Conservation (phyloP, 2,113 vertebrate genomes). For the Planiliza haematocheilus region DNA sequence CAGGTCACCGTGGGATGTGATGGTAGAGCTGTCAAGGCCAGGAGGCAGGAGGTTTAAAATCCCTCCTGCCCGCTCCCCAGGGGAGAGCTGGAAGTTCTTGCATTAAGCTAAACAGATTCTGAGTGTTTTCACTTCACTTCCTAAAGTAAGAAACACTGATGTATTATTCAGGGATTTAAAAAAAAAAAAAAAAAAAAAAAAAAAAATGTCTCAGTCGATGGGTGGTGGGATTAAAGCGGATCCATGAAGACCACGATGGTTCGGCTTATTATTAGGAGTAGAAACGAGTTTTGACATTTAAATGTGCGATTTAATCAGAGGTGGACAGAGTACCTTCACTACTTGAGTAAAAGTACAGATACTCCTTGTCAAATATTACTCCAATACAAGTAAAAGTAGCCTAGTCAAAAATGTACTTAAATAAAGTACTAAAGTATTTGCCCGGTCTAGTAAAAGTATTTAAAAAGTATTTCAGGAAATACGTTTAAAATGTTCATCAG, state of each 20-base stretch:
- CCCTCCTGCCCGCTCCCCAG: constrained; percentile 57
- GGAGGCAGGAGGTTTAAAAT: constrained; percentile 74
- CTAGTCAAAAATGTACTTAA: too few species aligned
- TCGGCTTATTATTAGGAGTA: neutral
- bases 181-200: too few species aligned
- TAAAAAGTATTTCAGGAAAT: too few species aligned
- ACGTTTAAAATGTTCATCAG: too few species aligned
- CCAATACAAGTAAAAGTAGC: too few species aligned
- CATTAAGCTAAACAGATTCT: constrained; percentile 76
- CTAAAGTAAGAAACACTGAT: constrained; percentile 84
- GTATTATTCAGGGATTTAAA: constrained; percentile 83
- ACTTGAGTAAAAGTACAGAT: too few species aligned
- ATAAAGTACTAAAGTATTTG: too few species aligned
- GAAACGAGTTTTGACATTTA: too few species aligned
- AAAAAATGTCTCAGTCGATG: constrained; percentile 76
- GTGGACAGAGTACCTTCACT: too few species aligned
- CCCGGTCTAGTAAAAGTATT: too few species aligned
- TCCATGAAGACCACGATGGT: neutral
- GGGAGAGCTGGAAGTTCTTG: constrained; percentile 64
- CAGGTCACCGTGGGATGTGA: constrained; percentile 45
- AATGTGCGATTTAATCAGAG: too few species aligned
- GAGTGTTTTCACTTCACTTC: constrained; percentile 89
- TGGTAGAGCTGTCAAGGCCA: constrained; percentile 44
- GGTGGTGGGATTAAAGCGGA: constrained; percentile 36
- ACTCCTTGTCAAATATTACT: too few species aligned